Evolutionary conservation across 2,113 vertebrate species (phyloP).

Genomic region (Drymodes brunneopygia): DNA sequence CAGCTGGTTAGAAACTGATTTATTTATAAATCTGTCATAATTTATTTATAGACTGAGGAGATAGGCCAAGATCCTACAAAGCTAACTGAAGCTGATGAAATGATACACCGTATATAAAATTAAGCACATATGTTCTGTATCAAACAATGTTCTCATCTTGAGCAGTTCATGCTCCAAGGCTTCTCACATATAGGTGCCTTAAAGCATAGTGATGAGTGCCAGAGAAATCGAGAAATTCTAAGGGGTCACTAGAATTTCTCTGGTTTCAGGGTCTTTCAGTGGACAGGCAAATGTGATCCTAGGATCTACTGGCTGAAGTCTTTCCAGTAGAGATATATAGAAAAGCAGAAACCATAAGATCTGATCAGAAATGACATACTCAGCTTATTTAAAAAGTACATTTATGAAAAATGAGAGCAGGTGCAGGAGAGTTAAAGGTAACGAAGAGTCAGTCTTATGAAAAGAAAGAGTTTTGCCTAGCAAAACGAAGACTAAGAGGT

Average conservation of each 20-base stretch:
- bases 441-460: background rate
- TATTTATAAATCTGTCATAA: slow-evolving; percentile 57
- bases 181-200: background rate
- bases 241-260: background rate
- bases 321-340: background rate
- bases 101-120: slow-evolving; percentile 16
- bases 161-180: background rate
- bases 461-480: background rate
- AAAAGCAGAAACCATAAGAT: background rate
- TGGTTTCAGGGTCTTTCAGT: background rate
- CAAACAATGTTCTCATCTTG: background rate
- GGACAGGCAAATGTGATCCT: background rate
- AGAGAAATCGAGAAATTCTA: background rate
- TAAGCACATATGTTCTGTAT: background rate
- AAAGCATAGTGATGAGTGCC: background rate
- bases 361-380: background rate
- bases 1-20: slow-evolving; percentile 40
- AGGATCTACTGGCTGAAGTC: background rate
- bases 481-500: background rate
- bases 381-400: background rate
- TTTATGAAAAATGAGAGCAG: background rate
- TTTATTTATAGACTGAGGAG: slow-evolving; percentile 52
- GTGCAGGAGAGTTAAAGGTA: background rate
- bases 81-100: slow-evolving; percentile 5
- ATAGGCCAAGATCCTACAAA: slow-evolving; percentile 50